Evolutionary conservation across 2,113 vertebrate species (phyloP).

Genomic region (Pygoscelis antarcticus): DNA sequence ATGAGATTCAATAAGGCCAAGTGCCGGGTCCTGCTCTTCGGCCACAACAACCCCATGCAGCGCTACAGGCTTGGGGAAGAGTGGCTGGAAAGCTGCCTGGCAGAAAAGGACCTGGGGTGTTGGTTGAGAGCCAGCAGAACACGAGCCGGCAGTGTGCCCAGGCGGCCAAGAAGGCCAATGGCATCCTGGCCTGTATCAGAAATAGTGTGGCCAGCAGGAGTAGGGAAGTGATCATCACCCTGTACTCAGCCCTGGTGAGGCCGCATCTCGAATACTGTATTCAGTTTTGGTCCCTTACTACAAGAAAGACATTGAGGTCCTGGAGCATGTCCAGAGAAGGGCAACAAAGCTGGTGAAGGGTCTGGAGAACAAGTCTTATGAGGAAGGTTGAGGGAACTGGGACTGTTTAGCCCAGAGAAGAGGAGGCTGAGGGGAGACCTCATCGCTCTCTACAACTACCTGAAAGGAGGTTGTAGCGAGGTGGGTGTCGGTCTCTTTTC

Average conservation of each 20-base stretch:
- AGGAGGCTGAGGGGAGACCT: background rate
- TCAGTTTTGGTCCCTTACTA: background rate
- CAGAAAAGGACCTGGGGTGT: background rate
- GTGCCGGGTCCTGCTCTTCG: background rate
- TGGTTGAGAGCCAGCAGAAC: fast-evolving
- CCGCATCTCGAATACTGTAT: fast-evolving
- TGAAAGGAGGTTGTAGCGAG: background rate
- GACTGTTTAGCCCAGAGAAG: background rate
- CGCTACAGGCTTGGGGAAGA: background rate
- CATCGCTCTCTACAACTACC: background rate
- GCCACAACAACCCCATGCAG: background rate
- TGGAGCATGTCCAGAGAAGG: fast-evolving
- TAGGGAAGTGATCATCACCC: fast-evolving
- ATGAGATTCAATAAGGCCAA: background rate
- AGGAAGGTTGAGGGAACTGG: background rate
- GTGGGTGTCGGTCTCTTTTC: background rate
- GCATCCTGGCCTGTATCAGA: background rate
- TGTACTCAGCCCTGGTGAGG: fast-evolving
- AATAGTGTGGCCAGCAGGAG: background rate
- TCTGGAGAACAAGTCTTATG: background rate
- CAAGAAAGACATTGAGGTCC: background rate
- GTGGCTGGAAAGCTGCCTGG: background rate
- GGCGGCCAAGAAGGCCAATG: background rate
- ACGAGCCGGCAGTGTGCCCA: background rate
- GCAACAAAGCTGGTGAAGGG: too few species aligned